A percentile compares a stretch with the other conserved stretches of the same genome.
Conservation (phyloP, 35 echinoderm and acorn worm species). For the Diadema setosum region DNA sequence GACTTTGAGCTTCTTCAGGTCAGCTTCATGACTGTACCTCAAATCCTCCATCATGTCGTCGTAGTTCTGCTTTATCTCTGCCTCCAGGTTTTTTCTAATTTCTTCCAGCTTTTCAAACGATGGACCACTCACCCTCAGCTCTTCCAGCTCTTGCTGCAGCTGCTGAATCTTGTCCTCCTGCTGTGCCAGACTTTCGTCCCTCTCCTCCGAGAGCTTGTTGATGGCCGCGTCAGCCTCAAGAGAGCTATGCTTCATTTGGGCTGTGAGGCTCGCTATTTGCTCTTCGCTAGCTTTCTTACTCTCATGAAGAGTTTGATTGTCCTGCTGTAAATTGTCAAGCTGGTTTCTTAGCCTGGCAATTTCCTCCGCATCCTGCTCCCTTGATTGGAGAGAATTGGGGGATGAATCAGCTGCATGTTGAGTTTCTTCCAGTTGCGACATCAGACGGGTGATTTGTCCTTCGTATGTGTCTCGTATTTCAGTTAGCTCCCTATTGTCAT, state of each 20-base stretch:
- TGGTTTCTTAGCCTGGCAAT: constrained; percentile 52
- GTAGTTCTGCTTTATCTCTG: constrained; percentile 48
- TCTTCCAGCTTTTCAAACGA: constrained; percentile 37
- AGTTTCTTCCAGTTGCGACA: background rate
- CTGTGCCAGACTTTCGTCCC: background rate
- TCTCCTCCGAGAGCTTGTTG: constrained; percentile 11
- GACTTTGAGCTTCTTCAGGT: constrained; percentile 37
- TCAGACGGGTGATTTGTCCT: background rate
- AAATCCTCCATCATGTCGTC: constrained; percentile 77
- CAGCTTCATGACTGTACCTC: constrained; percentile 60
- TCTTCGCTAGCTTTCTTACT: constrained; percentile 57
- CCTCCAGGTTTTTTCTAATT: constrained; percentile 41
- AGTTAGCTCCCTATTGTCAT: background rate
- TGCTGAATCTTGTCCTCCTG: constrained; percentile 27
- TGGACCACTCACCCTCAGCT: constrained; percentile 1
- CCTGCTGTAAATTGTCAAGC: constrained; percentile 27
- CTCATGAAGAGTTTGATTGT: constrained; percentile 26
- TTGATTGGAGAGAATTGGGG: background rate
- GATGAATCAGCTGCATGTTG: background rate
- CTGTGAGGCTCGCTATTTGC: constrained; percentile 31
- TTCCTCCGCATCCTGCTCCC: background rate
- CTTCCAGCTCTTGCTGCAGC: constrained; percentile 34
- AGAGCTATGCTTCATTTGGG: too few relatives aligned
- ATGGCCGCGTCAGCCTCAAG: constrained; percentile 38
- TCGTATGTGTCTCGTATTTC: constrained; percentile 2